Conservation (phyloP, 2,797 vertebrate genomes). For the Naso thynnoides region DNA sequence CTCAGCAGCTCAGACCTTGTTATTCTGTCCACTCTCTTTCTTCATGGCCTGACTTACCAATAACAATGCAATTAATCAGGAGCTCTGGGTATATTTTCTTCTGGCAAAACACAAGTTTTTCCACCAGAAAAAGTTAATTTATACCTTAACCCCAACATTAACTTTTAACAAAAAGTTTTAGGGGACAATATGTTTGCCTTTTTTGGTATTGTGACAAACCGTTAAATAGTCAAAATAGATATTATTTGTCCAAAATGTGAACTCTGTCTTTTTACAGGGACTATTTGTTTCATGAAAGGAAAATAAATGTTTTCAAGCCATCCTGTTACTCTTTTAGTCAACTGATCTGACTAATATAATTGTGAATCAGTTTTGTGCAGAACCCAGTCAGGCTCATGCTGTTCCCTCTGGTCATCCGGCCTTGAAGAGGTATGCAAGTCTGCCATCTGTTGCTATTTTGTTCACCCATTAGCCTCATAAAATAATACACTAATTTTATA, state of each 20-base stretch:
- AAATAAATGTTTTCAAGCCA: not conserved
- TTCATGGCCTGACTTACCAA: slow-evolving; percentile 39
- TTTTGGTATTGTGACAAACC: not conserved
- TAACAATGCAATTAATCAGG: slow-evolving; percentile 63
- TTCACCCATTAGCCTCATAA: slow-evolving; percentile 49
- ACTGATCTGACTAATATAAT: slow-evolving; percentile 65
- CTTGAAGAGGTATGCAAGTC: slow-evolving; percentile 67
- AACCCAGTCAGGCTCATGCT: slow-evolving; percentile 67
- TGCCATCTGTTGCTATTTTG: slow-evolving; percentile 80
- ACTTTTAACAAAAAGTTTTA: not conserved
- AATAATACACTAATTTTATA: slow-evolving; percentile 51
- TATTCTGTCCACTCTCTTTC: slow-evolving; percentile 35
- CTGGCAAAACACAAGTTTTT: slow-evolving; percentile 9
- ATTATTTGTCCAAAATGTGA: slow-evolving; percentile 7
- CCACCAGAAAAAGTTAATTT: slow-evolving; percentile 10
- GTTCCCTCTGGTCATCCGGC: slow-evolving; percentile 65
- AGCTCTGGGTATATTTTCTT: slow-evolving; percentile 18
- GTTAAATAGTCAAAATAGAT: not conserved
- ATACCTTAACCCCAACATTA: not conserved
- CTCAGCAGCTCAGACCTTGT: slow-evolving; percentile 52
- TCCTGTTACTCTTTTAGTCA: slow-evolving; percentile 39
- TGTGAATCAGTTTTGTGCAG: slow-evolving; percentile 73
- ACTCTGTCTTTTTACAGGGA: not conserved
- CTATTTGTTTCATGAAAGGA: slow-evolving; percentile 19
- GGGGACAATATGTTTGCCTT: not conserved